A percentile compares a stretch with the other conserved stretches of the same genome.
phyloP scores from a whole-genome alignment of 2,888 invertebrate species.

The Uloborus plumipes region DNA sequence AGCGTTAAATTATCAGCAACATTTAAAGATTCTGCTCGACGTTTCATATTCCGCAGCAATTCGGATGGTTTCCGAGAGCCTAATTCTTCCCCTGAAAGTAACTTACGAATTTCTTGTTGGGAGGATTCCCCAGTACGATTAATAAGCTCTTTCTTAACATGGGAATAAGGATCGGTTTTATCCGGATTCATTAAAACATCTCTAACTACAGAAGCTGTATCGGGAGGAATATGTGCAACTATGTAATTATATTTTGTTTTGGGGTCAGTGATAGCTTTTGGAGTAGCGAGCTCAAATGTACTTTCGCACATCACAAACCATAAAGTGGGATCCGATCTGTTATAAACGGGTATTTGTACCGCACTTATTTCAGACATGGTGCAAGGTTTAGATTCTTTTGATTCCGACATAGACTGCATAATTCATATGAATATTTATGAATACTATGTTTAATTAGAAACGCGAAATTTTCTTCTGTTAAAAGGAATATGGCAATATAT shows the following conservation, averaged over 20 bases:
- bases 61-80: background rate
- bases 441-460: too few species aligned
- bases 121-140: background rate
- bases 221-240: background rate
- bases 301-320: too few species aligned
- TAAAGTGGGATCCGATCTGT: too few species aligned
- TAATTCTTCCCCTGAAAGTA: background rate
- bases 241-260: conserved; percentile 9
- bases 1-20: background rate
- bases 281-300: background rate
- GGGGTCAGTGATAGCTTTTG: background rate
- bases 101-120: background rate
- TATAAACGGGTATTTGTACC: too few species aligned
- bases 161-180: background rate
- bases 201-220: background rate
- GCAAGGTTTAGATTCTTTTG: too few species aligned
- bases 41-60: conserved; percentile 5
- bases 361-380: too few species aligned
- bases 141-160: background rate
- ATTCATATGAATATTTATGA: too few species aligned
- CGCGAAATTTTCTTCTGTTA: too few species aligned
- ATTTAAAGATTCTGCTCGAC: background rate
- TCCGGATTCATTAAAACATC: background rate
- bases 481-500: too few species aligned
- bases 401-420: too few species aligned